A percentile compares a stretch with the other conserved stretches of the same genome.
Conservation (phyloP, 2,797 vertebrate species). For the Salarias fasciatus region DNA sequence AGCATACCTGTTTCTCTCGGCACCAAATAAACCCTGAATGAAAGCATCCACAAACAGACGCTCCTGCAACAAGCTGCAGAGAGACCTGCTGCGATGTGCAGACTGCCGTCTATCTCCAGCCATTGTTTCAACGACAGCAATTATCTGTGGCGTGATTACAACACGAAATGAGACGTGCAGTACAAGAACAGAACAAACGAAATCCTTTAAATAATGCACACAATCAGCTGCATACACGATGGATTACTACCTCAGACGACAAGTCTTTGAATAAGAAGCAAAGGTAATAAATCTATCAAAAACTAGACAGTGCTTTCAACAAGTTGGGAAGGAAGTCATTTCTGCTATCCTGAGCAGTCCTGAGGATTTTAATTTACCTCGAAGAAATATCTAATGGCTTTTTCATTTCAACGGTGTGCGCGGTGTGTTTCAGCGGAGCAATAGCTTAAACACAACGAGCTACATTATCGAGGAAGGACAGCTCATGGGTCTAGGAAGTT, state of each 20-base stretch:
- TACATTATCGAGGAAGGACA: constrained; percentile 30
- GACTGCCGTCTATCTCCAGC: not conserved
- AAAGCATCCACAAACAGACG: constrained; percentile 15
- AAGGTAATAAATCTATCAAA: constrained; percentile 1
- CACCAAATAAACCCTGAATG: not conserved
- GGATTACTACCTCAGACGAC: constrained; percentile 1
- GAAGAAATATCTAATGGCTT: constrained; percentile 25
- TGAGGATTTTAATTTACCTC: constrained; percentile 34
- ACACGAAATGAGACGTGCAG: constrained; percentile 9
- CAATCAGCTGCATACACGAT: not conserved
- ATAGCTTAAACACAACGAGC: constrained; percentile 37
- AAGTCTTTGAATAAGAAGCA: constrained; percentile 1
- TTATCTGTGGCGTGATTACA: constrained; percentile 14
- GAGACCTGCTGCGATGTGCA: constrained; percentile 17
- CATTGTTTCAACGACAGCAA: not conserved
- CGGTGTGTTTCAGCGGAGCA: constrained; percentile 16
- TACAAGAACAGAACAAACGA: constrained; percentile 6
- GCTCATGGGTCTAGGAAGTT: constrained; percentile 28
- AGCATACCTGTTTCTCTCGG: not conserved
- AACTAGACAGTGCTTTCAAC: not conserved
- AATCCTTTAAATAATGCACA: constrained; percentile 12
- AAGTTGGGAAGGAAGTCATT: constrained; percentile 6
- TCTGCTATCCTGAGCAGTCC: constrained; percentile 7
- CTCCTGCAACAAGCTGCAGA: constrained; percentile 2
- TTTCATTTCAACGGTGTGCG: constrained; percentile 18